A percentile compares a stretch with the other conserved stretches of the same genome.
These are phyloP conservation scores for Pelvicachromis taeniatus DNA, from an alignment of 2,113 vertebrate species.

Conservation along the genomic window DNA sequence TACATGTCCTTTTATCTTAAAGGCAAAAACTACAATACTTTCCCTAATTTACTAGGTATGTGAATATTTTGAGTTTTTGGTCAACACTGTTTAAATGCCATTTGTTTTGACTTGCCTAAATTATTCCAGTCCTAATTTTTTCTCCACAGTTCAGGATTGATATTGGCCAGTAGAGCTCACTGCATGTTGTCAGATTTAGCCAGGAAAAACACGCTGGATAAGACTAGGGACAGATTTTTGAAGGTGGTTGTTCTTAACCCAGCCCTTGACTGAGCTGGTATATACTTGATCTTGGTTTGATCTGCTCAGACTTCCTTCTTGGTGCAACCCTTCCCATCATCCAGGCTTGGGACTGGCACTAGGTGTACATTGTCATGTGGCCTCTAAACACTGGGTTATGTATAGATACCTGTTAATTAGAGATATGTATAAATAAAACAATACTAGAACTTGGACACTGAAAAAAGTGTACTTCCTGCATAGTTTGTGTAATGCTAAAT, in stretches of 20 bases:
- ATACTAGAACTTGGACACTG: background rate
- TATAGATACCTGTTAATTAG: background rate
- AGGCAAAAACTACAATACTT: background rate
- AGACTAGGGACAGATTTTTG: background rate
- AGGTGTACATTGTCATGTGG: too few species aligned
- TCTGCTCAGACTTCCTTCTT: too few species aligned
- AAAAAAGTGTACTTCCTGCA: background rate
- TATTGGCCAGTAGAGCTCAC: background rate
- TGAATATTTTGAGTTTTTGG: background rate
- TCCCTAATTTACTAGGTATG: conserved; percentile 16
- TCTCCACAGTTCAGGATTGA: background rate
- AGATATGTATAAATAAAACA: background rate
- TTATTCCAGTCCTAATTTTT: too few species aligned
- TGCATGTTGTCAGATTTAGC: background rate
- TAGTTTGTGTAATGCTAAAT: background rate
- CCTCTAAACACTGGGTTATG: too few species aligned
- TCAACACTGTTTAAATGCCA: background rate
- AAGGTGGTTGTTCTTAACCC: background rate
- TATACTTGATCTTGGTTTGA: too few species aligned
- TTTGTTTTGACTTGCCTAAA: background rate
- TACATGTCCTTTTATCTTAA: conserved; percentile 34
- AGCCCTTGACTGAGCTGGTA: too few species aligned
- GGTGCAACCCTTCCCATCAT: too few species aligned
- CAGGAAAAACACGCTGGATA: background rate
- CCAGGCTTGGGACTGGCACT: too few species aligned